Base-by-base conservation (phyloP, 2,888 invertebrate species). In the Mallateleia sp. region DNA sequence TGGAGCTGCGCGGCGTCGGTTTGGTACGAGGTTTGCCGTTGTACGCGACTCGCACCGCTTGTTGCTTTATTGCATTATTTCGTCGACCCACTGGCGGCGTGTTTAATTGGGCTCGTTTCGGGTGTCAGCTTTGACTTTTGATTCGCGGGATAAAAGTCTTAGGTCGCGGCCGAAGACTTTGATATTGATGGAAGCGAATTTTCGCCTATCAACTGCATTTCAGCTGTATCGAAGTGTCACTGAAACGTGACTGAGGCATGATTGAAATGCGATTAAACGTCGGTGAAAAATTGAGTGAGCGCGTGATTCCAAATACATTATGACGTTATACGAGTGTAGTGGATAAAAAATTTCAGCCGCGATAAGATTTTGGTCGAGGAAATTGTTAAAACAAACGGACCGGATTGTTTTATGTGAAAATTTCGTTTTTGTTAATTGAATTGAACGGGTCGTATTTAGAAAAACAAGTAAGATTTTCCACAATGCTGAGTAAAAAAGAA, bases 1-100 rank as follows among this genome's bases (percentile, higher is more conserved):
- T 32, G 58, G 28, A 45, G 72, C 22, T 20, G 54, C 25, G 50
- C 60, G 62, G 66, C 28, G 34, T 47, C 45, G 71, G 25, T 72
- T 22, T 47, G 60, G 34, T 58, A 72, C 45, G 62, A 71, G 54
- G 24, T 50, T 69, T n/a, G n/a, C 24, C 45, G 28, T 42, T 47
- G 22, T 71, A 75, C 58, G 71, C 62, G 54, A 83, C 77, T 83
- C 69, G 83, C 77, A 77, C 62, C 34, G 50, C 62, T 62, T 32
- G 38, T 74, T 60, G 28, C 50, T 74, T 78, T 66, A 78, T 77
- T 32, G 47, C 66, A n/a, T 69, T 60, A 66, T 54, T 56, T 64
- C 54, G 20, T 25, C 28, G 32, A 45, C 56, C 52, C 5, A 28
- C 8, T 28, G 5, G 28, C 28, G 8, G 28, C 28, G 28, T 28